Percentiles rank a stretch among this genome's conserved stretches.
These are phyloP conservation scores for Sturmia bella DNA, from an alignment of 2,888 invertebrate genomes.

Conservation along the genomic window DNA sequence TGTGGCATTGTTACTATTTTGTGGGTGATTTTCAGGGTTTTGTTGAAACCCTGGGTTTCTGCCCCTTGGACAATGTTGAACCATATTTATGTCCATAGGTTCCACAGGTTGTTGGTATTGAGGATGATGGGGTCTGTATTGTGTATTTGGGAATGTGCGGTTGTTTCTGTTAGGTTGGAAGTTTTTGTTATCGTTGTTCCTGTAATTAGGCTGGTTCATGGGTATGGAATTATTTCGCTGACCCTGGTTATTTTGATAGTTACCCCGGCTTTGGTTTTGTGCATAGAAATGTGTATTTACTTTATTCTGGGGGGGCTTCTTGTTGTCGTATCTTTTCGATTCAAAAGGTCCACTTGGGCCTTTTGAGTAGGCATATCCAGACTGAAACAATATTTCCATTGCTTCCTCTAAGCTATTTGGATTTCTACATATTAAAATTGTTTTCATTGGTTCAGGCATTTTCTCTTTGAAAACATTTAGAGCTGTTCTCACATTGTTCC, in stretches of 20 bases:
- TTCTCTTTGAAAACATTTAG: neutral
- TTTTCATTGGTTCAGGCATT: constrained; percentile 5
- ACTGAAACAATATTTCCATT: neutral
- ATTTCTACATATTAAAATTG: neutral
- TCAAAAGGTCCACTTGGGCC: neutral
- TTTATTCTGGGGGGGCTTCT: neutral
- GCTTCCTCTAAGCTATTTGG: neutral
- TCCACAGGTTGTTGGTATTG: neutral
- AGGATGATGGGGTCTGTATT: neutral
- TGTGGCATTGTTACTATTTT: neutral
- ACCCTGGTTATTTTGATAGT: neutral
- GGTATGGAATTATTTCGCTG: neutral
- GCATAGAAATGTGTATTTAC: neutral
- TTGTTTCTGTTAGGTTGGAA: neutral
- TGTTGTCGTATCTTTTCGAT: neutral
- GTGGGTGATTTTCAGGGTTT: no score
- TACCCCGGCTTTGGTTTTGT: neutral
- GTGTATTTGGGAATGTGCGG: neutral
- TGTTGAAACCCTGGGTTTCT: neutral
- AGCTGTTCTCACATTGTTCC: neutral
- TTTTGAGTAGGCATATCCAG: neutral
- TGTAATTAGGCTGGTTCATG: no score
- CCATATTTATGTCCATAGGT: constrained; percentile 15
- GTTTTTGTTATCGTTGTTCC: neutral
- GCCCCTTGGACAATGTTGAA: neutral